Evolutionary conservation across 1,140 invertebrate genomes (phyloP), one percentile per base, ranked within the genome.

Genomic region (Musca vetustissima): DNA sequence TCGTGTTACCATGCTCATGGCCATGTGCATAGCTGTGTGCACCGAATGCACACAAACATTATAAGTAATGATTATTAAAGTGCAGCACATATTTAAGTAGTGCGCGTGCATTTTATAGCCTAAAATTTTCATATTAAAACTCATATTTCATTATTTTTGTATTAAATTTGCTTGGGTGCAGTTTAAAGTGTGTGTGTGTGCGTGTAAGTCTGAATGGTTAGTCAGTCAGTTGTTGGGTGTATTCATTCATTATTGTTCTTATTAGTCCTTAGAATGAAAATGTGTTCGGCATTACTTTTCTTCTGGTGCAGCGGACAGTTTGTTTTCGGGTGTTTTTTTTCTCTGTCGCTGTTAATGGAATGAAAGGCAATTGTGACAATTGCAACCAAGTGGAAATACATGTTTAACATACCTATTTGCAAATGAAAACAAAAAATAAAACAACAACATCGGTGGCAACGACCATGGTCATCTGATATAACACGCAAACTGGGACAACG

Each of bases 311-410:
- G 50, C 21, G 50, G 17, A 4, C 9, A 21, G 50, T 22, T 2
- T 2, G 19, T 28, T 17, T 32, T 13, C n/a, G n/a, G n/a, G n/a
- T 57, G 22, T 57, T 32, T 14, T 32, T 32, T 24, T 59, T 17
- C 32, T 59, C 21, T 55, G 22, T 55, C 15, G 24, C 22, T 59
- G 28, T n/a, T 32, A 59, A 59, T 59, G 55, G 55, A n/a, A 59
- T 28, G 55, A 32, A 59, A 59, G 17, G 25, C 55, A 59, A 32
- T 59, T 59, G 55, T 59, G 55, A 59, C 55, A 59, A 59, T 59
- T 59, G 24, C 55, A 59, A 59, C 25, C 55, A 59, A 59, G 55
- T 59, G 55, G 55, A 59, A 59, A 59, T 59, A 25, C 55, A 59
- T 59, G 55, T 59, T 59, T 32, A 32, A 59, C 55, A 59, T 28